Evolutionary conservation across 2,797 vertebrate genomes (phyloP).

Genomic region (Pelodytes ibericus): DNA sequence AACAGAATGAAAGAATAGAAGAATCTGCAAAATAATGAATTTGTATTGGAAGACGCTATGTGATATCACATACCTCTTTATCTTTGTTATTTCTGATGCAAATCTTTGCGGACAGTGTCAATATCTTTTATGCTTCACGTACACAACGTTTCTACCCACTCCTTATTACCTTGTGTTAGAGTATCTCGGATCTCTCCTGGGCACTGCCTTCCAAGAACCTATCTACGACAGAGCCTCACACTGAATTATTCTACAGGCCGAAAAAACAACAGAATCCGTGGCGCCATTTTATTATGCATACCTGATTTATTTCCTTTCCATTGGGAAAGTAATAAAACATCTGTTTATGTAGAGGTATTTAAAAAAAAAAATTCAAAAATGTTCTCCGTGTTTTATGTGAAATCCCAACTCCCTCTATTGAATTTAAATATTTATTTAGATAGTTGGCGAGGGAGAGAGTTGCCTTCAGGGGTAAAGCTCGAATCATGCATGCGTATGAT

Average conservation of each 20-base stretch:
- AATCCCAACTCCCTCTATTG: constrained; percentile 23
- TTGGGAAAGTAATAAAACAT: constrained; percentile 35
- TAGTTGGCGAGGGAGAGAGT: background rate
- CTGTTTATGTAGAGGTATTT: constrained; percentile 36
- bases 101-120: too few relatives aligned
- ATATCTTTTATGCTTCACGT: too few relatives aligned
- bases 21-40: too few relatives aligned
- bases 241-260: background rate
- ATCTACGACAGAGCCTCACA: too few relatives aligned
- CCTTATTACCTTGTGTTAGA: too few relatives aligned
- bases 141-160: too few relatives aligned
- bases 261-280: constrained; percentile 8
- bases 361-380: constrained; percentile 8
- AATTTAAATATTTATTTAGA: constrained; percentile 29
- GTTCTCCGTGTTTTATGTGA: constrained; percentile 21
- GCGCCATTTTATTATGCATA: constrained; percentile 11
- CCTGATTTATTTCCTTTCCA: constrained; percentile 30
- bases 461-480: constrained; percentile 32
- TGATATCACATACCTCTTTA: too few relatives aligned
- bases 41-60: too few relatives aligned
- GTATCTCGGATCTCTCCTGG: too few relatives aligned
- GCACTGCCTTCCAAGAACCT: too few relatives aligned
- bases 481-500: constrained; percentile 7
- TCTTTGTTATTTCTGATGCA: too few relatives aligned
- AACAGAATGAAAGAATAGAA: too few relatives aligned